Percentiles rank a stretch among this genome's conserved stretches.
Conservation (phyloP, 2,113 vertebrate species). For the Fregata magnificens region DNA sequence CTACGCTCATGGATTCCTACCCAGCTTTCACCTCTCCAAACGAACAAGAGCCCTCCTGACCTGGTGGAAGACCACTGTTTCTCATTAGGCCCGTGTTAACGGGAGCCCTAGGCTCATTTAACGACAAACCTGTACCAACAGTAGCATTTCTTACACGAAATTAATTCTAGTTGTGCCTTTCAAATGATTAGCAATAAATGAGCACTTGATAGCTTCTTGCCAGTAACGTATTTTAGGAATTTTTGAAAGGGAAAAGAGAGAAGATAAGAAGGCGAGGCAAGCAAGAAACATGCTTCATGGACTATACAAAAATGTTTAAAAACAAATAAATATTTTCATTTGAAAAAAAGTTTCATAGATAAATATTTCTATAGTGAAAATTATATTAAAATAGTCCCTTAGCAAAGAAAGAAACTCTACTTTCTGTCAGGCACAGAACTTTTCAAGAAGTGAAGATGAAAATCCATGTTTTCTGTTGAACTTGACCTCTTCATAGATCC, state of each 20-base stretch:
- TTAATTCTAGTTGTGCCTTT: background rate
- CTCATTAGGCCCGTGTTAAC: background rate
- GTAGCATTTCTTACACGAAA: background rate
- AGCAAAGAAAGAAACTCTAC: background rate
- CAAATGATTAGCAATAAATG: background rate
- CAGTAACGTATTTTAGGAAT: background rate
- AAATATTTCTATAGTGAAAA: background rate
- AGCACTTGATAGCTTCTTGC: background rate
- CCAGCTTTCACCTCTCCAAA: background rate
- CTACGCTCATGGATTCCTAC: background rate
- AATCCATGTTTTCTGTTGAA: background rate
- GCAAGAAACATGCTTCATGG: background rate
- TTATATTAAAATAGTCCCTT: background rate
- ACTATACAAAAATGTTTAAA: background rate
- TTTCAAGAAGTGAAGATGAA: background rate
- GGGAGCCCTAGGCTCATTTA: background rate
- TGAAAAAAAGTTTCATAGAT: background rate
- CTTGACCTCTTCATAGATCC: background rate
- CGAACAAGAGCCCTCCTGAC: background rate
- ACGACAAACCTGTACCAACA: background rate
- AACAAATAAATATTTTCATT: background rate
- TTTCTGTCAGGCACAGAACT: background rate
- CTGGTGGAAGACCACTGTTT: background rate
- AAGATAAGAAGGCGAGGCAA: background rate
- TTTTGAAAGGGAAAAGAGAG: background rate